phyloP scores from a whole-genome alignment of 1,140 invertebrate species.

The Trichonephila clavipes region DNA sequence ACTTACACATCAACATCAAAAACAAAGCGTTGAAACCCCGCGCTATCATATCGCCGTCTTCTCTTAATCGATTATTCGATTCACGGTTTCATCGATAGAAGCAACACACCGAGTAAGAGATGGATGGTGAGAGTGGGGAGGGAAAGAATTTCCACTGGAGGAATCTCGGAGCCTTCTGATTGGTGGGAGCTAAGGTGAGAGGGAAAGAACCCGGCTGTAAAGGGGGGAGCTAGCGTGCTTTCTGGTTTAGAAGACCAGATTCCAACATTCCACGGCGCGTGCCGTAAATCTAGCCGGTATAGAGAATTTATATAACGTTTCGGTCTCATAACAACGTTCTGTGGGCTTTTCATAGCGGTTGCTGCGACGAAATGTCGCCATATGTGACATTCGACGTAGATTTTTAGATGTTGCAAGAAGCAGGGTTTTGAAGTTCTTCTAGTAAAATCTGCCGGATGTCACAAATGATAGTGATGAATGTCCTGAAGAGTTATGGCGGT shows the following conservation, averaged over 20 bases:
- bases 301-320: constrained; percentile 1
- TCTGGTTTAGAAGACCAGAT: constrained; percentile 34
- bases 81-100: constrained; percentile 54
- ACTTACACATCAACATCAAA: not conserved
- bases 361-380: constrained; percentile 1
- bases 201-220: constrained; percentile 20
- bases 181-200: constrained; percentile 2
- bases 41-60: constrained; percentile 44
- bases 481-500: constrained; percentile 28
- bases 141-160: constrained; percentile 19
- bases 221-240: constrained; percentile 59
- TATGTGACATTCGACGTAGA: constrained; percentile 11
- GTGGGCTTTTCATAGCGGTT: not conserved
- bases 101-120: not conserved
- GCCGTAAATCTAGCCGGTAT: not conserved
- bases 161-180: constrained; percentile 47
- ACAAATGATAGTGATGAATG: not conserved
- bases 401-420: not conserved
- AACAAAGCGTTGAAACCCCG: not conserved
- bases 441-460: constrained; percentile 4
- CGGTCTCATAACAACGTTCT: not conserved
- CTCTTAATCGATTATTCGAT: constrained; percentile 62
- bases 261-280: constrained; percentile 47
- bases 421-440: not conserved
- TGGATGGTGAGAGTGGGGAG: not conserved